Conservation (phyloP, 2,797 vertebrate species). For the Tokudaia tokunoshimensis region DNA sequence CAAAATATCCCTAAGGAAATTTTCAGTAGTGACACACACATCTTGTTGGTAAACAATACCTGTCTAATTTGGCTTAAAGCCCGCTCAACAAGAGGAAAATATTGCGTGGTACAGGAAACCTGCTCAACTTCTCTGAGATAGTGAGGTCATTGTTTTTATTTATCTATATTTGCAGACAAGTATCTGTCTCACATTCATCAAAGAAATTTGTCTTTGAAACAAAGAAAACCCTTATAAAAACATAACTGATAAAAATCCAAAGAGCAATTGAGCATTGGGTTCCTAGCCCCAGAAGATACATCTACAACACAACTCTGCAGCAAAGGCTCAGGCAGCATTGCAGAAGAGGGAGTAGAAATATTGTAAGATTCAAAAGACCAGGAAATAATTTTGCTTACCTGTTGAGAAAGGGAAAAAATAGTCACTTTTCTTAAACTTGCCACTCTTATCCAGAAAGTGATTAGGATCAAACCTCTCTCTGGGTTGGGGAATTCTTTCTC, state of each 20-base stretch:
- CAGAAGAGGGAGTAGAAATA: background rate
- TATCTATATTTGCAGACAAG: background rate
- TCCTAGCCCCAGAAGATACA: background rate
- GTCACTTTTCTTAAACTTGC: slow-evolving; percentile 85
- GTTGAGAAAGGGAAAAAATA: slow-evolving; percentile 86
- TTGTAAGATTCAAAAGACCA: background rate
- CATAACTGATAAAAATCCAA: background rate
- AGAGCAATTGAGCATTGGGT: background rate
- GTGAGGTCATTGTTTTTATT: background rate
- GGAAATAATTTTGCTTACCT: slow-evolving; percentile 73
- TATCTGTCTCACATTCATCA: background rate
- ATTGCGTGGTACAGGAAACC: background rate
- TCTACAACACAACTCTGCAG: background rate
- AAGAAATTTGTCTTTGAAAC: background rate
- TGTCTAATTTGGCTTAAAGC: background rate
- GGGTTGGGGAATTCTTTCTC: slow-evolving; percentile 83
- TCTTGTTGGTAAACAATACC: background rate
- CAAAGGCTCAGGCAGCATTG: background rate
- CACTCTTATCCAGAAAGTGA: slow-evolving; percentile 86
- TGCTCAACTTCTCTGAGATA: background rate
- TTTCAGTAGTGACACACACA: too few relatives aligned
- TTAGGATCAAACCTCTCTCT: slow-evolving; percentile 84
- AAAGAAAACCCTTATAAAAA: background rate
- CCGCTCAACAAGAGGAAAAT: background rate
- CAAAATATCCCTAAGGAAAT: background rate